Evolutionary conservation across 2,888 invertebrate genomes (phyloP).

Genomic region (Phorcus lineatus): DNA sequence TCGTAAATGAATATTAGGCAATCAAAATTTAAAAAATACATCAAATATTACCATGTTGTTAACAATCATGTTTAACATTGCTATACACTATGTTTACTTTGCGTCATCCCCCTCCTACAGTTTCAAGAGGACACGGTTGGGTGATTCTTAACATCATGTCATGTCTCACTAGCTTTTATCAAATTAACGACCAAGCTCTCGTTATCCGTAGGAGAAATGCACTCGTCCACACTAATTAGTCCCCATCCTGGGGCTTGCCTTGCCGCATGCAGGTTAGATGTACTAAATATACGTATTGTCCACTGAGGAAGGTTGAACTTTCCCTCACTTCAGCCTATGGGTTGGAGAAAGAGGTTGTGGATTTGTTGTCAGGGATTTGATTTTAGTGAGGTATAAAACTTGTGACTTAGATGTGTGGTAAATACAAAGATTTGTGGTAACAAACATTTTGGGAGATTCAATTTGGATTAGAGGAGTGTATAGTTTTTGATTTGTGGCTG

Average conservation of each 20-base stretch:
- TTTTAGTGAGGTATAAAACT: no score
- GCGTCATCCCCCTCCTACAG: no score
- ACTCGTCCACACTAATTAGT: neutral
- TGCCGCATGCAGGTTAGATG: neutral
- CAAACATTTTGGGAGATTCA: no score
- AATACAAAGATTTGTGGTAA: no score
- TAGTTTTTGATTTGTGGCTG: no score
- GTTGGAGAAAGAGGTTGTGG: neutral
- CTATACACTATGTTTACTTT: no score
- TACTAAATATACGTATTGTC: neutral
- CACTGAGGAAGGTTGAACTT: neutral
- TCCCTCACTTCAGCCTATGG: neutral
- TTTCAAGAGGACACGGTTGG: neutral
- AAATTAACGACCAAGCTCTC: neutral
- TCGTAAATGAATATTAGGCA: no score
- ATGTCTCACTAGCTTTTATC: neutral
- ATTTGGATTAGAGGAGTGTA: no score
- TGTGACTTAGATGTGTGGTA: no score
- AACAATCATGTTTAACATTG: no score
- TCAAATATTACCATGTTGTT: no score
- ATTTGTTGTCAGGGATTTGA: neutral
- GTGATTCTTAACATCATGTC: neutral
- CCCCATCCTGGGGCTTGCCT: neutral
- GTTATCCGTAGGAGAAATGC: neutral
- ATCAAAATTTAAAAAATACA: no score